Evolutionary conservation across 2,113 vertebrate genomes (phyloP).

Genomic region (Nothoprocta pentlandii): DNA sequence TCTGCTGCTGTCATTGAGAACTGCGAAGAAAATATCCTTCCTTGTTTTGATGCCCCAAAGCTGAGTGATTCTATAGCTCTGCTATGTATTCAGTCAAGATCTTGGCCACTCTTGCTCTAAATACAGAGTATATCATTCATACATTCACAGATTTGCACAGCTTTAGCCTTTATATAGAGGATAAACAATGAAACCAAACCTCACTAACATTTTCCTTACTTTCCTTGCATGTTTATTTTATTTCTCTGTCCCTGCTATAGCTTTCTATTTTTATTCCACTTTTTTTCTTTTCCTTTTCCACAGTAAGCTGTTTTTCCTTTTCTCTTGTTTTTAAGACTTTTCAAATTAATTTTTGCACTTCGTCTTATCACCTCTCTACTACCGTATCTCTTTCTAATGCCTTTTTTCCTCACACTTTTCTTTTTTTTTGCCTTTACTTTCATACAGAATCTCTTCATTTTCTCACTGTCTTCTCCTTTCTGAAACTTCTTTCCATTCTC

Average conservation of each 20-base stretch:
- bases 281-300: background rate
- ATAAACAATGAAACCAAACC: background rate
- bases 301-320: background rate
- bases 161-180: background rate
- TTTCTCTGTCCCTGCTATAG: background rate
- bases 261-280: background rate
- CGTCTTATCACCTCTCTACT: background rate
- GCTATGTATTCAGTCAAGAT: conserved; percentile 34
- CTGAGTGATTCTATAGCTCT: conserved; percentile 41
- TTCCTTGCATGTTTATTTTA: conserved; percentile 1
- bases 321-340: conserved; percentile 8
- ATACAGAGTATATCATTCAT: background rate
- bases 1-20: background rate
- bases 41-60: background rate
- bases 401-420: background rate
- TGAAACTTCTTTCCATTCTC: background rate
- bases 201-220: background rate
- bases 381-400: background rate
- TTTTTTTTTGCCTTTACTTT: conserved; percentile 14
- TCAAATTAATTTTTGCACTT: conserved; percentile 48
- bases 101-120: conserved; percentile 7
- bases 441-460: background rate
- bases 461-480: background rate
- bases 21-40: background rate
- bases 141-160: background rate